Conservation (phyloP, 2,888 invertebrate genomes). For the Apeira syringaria region DNA sequence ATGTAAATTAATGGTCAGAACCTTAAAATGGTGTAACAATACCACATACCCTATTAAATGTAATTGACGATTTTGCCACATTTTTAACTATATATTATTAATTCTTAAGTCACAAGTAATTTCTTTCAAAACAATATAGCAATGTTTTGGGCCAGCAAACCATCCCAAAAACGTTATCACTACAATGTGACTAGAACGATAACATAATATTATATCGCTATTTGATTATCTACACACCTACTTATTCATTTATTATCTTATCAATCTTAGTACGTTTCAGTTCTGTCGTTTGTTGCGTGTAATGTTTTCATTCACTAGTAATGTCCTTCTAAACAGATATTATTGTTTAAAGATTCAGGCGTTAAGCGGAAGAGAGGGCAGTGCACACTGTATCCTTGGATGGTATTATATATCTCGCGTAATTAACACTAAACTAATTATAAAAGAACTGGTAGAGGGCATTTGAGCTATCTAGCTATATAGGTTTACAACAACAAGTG, state of each 20-base stretch:
- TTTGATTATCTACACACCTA: not conserved
- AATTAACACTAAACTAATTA: no score
- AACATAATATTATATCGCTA: constrained; percentile 2
- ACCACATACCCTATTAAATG: constrained; percentile 25
- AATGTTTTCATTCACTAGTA: constrained; percentile 1
- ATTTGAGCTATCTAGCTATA: no score
- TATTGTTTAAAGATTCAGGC: no score
- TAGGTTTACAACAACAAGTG: no score
- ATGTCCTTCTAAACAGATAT: no score
- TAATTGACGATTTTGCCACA: constrained; percentile 20
- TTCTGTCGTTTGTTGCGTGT: no score
- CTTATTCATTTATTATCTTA: not conserved
- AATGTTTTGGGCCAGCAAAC: not conserved
- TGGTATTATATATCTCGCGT: no score
- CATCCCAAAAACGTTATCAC: not conserved
- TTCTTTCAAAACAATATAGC: not conserved
- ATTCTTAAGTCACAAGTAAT: not conserved
- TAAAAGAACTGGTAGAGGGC: no score
- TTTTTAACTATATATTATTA: not conserved
- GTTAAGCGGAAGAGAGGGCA: no score
- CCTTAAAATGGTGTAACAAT: not conserved
- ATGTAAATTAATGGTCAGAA: no score
- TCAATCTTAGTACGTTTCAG: no score
- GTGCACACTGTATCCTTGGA: no score
- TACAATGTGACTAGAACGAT: not conserved